These are phyloP conservation scores for Patella depressa DNA, from an alignment of 2,888 invertebrate species.

Conservation along the genomic window DNA sequence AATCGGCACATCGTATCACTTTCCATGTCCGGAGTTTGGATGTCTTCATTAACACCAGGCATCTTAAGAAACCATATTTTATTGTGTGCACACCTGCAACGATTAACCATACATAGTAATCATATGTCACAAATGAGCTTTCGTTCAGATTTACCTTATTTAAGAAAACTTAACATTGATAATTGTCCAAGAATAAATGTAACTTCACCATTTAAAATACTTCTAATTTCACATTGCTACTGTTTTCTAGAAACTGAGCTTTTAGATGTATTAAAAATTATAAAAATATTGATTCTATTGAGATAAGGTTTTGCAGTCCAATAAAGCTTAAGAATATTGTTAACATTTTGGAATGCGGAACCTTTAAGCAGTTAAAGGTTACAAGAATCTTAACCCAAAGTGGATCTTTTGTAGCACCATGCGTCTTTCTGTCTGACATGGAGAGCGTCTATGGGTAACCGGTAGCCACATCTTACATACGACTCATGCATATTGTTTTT, in stretches of 20 bases:
- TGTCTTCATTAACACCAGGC: background rate
- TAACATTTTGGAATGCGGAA: background rate
- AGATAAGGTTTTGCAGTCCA: background rate
- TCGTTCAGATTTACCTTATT: background rate
- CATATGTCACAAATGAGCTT: background rate
- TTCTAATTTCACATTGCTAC: background rate
- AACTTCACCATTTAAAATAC: background rate
- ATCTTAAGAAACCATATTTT: background rate
- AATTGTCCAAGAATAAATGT: background rate
- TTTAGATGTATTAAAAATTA: background rate
- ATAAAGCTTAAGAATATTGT: background rate
- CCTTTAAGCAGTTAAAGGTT: background rate
- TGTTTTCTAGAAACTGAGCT: background rate
- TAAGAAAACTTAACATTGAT: background rate
- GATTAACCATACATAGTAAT: background rate
- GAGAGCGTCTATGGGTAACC: no score
- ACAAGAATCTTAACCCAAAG: background rate
- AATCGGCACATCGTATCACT: background rate
- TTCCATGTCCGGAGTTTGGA: background rate
- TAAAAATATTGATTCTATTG: background rate
- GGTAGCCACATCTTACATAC: no score
- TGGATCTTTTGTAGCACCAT: no score
- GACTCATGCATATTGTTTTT: no score
- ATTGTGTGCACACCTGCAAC: background rate
- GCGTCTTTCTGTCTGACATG: no score